phyloP scores from a whole-genome alignment of 2,888 invertebrate species.

The Caradrina clavipalpis region DNA sequence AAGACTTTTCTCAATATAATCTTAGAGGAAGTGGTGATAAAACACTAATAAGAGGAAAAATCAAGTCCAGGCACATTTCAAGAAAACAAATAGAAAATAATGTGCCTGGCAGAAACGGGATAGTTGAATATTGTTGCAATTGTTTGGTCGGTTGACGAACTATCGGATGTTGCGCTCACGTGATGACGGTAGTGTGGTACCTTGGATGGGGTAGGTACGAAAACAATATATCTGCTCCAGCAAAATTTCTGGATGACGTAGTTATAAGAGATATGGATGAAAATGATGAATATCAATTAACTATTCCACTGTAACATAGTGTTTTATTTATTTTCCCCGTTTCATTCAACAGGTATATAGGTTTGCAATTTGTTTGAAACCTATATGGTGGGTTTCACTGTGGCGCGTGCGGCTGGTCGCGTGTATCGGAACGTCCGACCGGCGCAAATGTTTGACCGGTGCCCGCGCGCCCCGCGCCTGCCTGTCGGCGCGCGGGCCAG shows the following conservation, averaged over 20 bases:
- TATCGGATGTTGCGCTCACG: constrained; percentile 13
- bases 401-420: too few species aligned
- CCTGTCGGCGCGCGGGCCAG: too few species aligned
- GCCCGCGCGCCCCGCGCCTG: too few species aligned
- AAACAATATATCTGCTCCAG: constrained; percentile 12
- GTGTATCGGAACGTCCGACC: too few species aligned
- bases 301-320: neutral
- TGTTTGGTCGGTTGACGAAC: constrained; percentile 14
- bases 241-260: constrained; percentile 21
- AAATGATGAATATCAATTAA: constrained; percentile 15
- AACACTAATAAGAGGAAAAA: constrained; percentile 8
- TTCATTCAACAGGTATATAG: constrained; percentile 1
- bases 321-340: constrained; percentile 7
- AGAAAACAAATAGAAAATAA: constrained; percentile 22
- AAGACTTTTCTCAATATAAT: constrained; percentile 11
- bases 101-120: constrained; percentile 2
- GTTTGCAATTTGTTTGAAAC: too few species aligned
- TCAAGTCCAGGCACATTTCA: constrained; percentile 22
- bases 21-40: constrained; percentile 14
- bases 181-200: constrained; percentile 12
- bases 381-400: too few species aligned
- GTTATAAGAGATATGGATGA: constrained; percentile 13
- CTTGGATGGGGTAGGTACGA: constrained; percentile 14
- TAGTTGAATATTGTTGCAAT: constrained; percentile 7
- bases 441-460: too few species aligned